These are phyloP conservation scores for Hydractinia symbiolongicarpus DNA, from an alignment of 30 jellyfish, hydroid and myxozoan species.

Conservation along the genomic window DNA sequence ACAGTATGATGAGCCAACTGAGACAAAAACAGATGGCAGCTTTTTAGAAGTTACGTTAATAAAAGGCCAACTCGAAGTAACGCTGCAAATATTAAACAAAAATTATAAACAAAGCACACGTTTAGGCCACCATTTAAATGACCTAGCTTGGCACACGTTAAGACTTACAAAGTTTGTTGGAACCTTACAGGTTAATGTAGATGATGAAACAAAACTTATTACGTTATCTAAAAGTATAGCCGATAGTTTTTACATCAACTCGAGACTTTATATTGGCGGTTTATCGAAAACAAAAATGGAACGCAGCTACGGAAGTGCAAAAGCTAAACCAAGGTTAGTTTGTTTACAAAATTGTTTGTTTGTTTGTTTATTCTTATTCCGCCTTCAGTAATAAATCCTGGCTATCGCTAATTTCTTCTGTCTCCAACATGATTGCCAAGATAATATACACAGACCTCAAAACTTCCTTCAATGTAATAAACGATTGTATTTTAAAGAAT, in stretches of 20 bases:
- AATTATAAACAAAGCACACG: slow-evolving; percentile 19
- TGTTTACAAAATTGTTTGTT: not conserved
- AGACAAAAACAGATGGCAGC: slow-evolving; percentile 37
- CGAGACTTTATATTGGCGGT: slow-evolving; percentile 82
- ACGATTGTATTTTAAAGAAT: too few species aligned
- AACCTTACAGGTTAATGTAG: slow-evolving; percentile 42
- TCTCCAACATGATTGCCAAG: too few species aligned
- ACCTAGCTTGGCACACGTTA: slow-evolving; percentile 77
- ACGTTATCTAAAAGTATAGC: slow-evolving; percentile 6
- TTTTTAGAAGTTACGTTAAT: slow-evolving; percentile 37
- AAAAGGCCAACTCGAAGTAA: slow-evolving; percentile 52
- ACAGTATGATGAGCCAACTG: not conserved
- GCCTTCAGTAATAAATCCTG: too few species aligned
- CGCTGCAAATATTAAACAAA: slow-evolving; percentile 45
- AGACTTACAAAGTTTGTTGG: slow-evolving; percentile 26
- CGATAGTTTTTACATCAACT: slow-evolving; percentile 45
- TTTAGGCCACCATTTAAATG: slow-evolving; percentile 57
- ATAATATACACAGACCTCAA: too few species aligned
- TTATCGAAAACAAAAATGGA: slow-evolving; percentile 9
- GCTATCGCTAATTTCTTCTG: too few species aligned
- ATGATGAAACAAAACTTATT: slow-evolving; percentile 26
- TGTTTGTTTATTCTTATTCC: not conserved
- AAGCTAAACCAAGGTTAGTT: slow-evolving; percentile 25
- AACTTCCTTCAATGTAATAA: too few species aligned
- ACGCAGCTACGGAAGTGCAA: slow-evolving; percentile 3